These are phyloP conservation scores for Pocillopora meandrina DNA, from an alignment of 92 coral and sea anemone genomes.

Conservation along the genomic window DNA sequence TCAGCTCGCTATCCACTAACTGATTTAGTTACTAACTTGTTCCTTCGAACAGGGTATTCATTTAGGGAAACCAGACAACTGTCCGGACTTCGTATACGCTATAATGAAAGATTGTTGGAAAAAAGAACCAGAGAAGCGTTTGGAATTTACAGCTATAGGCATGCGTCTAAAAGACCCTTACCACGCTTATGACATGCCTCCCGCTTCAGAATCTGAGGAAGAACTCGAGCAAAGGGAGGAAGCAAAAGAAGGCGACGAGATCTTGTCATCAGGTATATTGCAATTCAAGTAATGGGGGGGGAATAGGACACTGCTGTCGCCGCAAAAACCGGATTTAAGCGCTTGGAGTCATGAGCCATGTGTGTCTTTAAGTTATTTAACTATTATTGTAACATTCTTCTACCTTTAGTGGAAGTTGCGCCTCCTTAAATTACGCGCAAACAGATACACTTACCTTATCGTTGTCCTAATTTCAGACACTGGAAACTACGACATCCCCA, in stretches of 20 bases:
- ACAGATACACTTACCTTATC: neutral
- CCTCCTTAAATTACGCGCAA: neutral
- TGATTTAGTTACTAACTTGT: neutral
- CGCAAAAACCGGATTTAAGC: no score
- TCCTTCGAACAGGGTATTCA: conserved; percentile 76
- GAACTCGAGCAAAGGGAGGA: conserved; percentile 4
- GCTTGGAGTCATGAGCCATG: no score
- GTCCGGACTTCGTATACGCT: conserved; percentile 78
- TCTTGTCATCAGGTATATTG: no score
- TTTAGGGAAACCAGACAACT: conserved; percentile 90
- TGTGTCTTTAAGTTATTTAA: no score
- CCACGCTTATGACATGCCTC: conserved; percentile 73
- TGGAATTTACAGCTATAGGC: conserved; percentile 61
- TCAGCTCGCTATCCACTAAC: no score
- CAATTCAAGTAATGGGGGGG: no score
- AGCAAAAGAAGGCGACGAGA: conserved; percentile 10
- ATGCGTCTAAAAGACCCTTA: conserved; percentile 77
- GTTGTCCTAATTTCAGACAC: conserved; percentile 29
- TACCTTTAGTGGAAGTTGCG: neutral
- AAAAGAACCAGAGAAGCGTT: conserved; percentile 72
- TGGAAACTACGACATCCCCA: conserved; percentile 81
- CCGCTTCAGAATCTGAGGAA: conserved; percentile 30
- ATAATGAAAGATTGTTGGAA: conserved; percentile 95
- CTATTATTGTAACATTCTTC: no score
- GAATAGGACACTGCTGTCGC: no score